A percentile compares a stretch with the other conserved stretches of the same genome.
phyloP scores from a whole-genome alignment of 2,888 invertebrate species.

The Folsomia candida region DNA sequence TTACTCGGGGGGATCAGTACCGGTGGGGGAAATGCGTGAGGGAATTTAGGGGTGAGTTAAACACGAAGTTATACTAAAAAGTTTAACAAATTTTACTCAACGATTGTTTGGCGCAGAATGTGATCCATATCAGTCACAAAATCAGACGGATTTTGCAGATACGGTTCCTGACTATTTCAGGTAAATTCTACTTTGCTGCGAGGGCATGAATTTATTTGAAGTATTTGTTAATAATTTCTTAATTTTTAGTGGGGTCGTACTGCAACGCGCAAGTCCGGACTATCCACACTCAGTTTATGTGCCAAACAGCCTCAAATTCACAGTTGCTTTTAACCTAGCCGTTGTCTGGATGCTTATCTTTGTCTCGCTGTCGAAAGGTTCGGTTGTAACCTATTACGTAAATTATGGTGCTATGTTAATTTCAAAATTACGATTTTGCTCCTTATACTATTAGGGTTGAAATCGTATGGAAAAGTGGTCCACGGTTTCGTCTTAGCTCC shows the following conservation, averaged over 20 bases:
- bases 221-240: neutral
- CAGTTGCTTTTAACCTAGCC: conserved; percentile 84
- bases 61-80: neutral
- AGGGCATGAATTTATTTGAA: neutral
- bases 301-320: conserved; percentile 71
- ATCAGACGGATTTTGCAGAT: conserved; percentile 63
- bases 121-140: conserved; percentile 27
- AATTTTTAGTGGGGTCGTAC: conserved; percentile 74
- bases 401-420: neutral
- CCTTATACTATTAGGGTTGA: conserved; percentile 65
- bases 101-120: too few relatives aligned
- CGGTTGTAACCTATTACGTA: neutral
- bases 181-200: conserved; percentile 44
- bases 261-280: conserved; percentile 62
- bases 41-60: conserved; percentile 58
- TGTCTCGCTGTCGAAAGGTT: conserved; percentile 78
- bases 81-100: conserved; percentile 2
- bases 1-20: conserved; percentile 69
- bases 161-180: conserved; percentile 73
- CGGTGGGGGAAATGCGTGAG: conserved; percentile 76
- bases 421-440: too few relatives aligned
- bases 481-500: conserved; percentile 76
- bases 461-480: conserved; percentile 79
- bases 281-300: conserved; percentile 53
- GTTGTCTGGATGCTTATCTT: conserved; percentile 89